Conservation (phyloP, 2,113 vertebrate species). For the Corythaixoides concolor region DNA sequence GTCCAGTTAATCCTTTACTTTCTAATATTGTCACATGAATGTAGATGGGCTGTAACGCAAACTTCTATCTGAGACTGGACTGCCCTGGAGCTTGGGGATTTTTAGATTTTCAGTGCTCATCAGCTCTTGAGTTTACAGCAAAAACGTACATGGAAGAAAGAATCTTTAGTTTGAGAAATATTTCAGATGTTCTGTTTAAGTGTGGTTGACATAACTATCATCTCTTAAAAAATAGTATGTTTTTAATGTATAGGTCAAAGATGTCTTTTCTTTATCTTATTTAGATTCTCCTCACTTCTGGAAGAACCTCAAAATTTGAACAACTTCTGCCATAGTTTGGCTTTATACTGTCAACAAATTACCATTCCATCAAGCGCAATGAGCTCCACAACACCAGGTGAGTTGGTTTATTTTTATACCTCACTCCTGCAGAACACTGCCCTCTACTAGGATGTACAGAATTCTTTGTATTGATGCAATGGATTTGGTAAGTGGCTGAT, state of each 20-base stretch:
- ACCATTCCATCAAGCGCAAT: conserved; percentile 56
- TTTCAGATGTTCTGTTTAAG: neutral
- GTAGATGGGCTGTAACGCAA: neutral
- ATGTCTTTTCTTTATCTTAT: neutral
- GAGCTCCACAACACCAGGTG: conserved; percentile 80
- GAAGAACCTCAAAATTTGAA: neutral
- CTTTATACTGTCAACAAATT: neutral
- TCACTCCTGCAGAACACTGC: neutral
- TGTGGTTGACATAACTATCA: neutral
- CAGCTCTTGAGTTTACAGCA: neutral
- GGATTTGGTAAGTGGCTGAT: neutral
- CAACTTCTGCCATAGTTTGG: neutral
- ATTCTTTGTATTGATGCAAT: neutral
- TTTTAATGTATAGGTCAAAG: neutral
- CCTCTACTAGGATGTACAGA: neutral
- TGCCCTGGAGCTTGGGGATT: neutral
- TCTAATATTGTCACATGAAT: neutral
- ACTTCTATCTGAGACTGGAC: neutral
- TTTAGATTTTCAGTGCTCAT: neutral
- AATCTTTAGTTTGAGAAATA: neutral
- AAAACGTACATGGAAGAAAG: neutral
- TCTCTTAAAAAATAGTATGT: neutral
- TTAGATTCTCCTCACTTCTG: neutral
- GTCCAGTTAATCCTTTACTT: neutral
- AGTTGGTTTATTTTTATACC: conserved; percentile 32